These are phyloP conservation scores for Iphiclides podalirius DNA, from an alignment of 2,888 invertebrate genomes.

Conservation along the genomic window DNA sequence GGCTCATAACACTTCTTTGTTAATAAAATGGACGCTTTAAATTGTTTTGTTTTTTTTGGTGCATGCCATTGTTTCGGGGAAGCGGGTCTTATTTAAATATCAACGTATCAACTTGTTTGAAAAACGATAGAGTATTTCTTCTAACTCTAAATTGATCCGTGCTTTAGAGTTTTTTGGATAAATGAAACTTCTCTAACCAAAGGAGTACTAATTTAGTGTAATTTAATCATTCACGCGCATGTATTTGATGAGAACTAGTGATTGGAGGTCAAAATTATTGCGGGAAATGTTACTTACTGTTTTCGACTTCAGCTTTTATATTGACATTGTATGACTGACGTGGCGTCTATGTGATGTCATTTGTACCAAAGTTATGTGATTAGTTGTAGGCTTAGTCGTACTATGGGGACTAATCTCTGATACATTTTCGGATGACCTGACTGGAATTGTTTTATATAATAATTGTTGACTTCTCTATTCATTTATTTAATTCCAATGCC, in stretches of 20 bases:
- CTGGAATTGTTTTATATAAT: neutral
- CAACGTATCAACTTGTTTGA: neutral
- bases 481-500: neutral
- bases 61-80: neutral
- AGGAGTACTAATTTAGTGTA: no score
- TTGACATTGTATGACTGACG: neutral
- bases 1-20: conserved; percentile 11
- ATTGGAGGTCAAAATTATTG: neutral
- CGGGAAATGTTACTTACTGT: neutral
- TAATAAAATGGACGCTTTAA: conserved; percentile 3
- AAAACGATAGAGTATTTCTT: neutral
- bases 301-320: neutral
- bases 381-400: neutral
- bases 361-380: neutral
- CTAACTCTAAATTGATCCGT: neutral
- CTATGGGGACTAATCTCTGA: no score
- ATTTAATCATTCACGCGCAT: no score
- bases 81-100: neutral
- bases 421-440: neutral
- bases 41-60: conserved; percentile 1
- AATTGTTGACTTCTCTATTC: neutral
- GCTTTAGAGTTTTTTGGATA: no score
- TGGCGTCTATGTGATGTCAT: neutral
- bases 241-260: no score
- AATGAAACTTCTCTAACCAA: no score